Percentiles rank a stretch among this genome's conserved stretches.
These are phyloP conservation scores for Dysidea cf. avara DNA, from an alignment of 37 sponge, comb jelly and placozoan species.

Conservation along the genomic window DNA sequence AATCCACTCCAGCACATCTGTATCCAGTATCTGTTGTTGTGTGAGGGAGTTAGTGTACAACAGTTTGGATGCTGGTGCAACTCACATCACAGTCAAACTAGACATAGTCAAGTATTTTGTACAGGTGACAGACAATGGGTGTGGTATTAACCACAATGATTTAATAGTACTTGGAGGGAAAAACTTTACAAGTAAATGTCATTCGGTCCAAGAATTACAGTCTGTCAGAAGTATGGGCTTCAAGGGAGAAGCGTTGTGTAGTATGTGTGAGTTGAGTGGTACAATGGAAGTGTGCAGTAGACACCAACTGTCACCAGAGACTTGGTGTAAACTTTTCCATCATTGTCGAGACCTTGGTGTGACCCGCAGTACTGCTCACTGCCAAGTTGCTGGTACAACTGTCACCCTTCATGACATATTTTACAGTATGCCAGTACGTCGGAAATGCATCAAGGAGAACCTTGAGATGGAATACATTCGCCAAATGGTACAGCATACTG, in stretches of 20 bases:
- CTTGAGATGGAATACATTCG: conserved; percentile 30
- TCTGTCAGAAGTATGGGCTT: conserved; percentile 35
- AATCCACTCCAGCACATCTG: conserved; percentile 53
- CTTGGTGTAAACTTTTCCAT: conserved; percentile 49
- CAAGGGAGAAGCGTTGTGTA: conserved; percentile 70
- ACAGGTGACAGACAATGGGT: conserved; percentile 70
- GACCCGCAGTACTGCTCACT: neutral
- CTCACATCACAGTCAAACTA: conserved; percentile 65
- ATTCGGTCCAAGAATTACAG: conserved; percentile 31
- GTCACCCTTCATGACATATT: conserved; percentile 67
- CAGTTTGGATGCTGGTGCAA: conserved; percentile 79
- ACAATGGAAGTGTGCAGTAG: conserved; percentile 63
- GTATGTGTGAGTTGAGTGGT: conserved; percentile 35
- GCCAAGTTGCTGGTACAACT: conserved; percentile 53
- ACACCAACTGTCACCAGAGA: conserved; percentile 41
- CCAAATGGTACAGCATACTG: conserved; percentile 18
- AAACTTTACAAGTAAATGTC: conserved; percentile 65
- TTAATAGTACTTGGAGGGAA: conserved; percentile 56
- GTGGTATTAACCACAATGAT: conserved; percentile 42
- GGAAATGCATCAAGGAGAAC: conserved; percentile 16
- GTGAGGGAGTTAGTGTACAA: conserved; percentile 83
- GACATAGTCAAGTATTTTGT: conserved; percentile 17
- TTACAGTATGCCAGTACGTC: conserved; percentile 68
- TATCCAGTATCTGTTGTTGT: conserved; percentile 46
- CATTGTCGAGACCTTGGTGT: conserved; percentile 20